Percentiles rank a stretch among this genome's conserved stretches.
These are phyloP conservation scores for Lycocorax pyrrhopterus DNA, from an alignment of 2,113 vertebrate genomes.

Conservation along the genomic window DNA sequence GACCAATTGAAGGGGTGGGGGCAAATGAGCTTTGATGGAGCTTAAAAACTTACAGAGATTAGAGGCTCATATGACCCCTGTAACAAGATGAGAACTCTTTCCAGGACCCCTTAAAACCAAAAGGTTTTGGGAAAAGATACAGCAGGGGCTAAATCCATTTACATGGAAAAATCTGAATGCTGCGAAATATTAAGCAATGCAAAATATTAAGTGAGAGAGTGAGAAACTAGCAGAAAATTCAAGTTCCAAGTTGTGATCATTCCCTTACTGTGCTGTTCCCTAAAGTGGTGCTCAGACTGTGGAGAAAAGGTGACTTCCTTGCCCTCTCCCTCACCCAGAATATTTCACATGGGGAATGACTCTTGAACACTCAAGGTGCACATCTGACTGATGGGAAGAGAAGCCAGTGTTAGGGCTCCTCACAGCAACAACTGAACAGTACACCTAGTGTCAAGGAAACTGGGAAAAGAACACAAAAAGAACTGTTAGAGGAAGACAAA, in stretches of 20 bases:
- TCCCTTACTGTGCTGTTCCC: not conserved
- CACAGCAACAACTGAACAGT: not conserved
- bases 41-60: conserved; percentile 19
- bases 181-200: not conserved
- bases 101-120: conserved; percentile 18
- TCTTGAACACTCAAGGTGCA: not conserved
- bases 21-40: not conserved
- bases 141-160: not conserved
- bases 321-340: not conserved
- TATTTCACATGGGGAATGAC: not conserved
- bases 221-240: not conserved
- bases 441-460: not conserved
- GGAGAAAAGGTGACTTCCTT: not conserved
- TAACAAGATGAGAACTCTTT: conserved; percentile 15
- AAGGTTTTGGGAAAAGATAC: not conserved
- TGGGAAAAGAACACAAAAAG: not conserved
- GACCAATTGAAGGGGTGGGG: not conserved
- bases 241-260: not conserved
- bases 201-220: not conserved
- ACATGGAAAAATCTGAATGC: not conserved
- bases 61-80: conserved; percentile 1
- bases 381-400: not conserved
- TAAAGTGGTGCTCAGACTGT: not conserved
- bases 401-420: not conserved
- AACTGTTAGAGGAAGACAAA: not conserved